Conservation (phyloP, 1,140 invertebrate genomes). For the Drosophila fuyamai region DNA sequence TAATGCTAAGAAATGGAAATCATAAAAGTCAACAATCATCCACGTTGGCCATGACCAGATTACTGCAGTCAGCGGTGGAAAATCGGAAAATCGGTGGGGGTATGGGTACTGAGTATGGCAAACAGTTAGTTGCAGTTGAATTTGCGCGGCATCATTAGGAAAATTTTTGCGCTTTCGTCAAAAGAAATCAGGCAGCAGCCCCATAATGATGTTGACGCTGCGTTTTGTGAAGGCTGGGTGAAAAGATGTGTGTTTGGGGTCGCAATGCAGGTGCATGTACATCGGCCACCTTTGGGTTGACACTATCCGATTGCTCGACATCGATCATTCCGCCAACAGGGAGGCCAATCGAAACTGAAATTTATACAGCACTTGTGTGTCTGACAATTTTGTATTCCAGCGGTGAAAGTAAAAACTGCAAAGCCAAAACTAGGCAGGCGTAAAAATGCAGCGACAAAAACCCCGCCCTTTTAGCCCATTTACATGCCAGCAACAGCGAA, state of each 20-base stretch:
- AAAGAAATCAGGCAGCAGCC: constrained; percentile 39
- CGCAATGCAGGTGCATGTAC: constrained; percentile 2
- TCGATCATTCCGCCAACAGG: constrained; percentile 2
- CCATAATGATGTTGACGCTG: constrained; percentile 69
- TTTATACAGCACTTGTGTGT: constrained; percentile 20
- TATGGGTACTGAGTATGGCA: background rate
- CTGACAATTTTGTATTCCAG: constrained; percentile 40
- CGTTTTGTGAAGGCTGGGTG: constrained; percentile 68
- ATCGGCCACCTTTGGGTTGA: background rate
- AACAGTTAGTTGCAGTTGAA: constrained; percentile 55
- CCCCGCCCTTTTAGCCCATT: constrained; percentile 58
- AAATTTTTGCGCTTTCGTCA: constrained; percentile 75
- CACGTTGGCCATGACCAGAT: constrained; percentile 67
- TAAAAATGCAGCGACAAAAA: constrained; percentile 54
- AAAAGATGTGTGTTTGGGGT: constrained; percentile 50
- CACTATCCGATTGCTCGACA: constrained; percentile 1
- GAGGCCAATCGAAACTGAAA: constrained; percentile 26
- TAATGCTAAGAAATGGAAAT: constrained; percentile 78
- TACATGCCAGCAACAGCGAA: constrained; percentile 45
- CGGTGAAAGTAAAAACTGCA: constrained; percentile 69
- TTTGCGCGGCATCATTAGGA: constrained; percentile 69
- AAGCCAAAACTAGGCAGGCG: constrained; percentile 63
- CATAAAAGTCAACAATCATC: constrained; percentile 76
- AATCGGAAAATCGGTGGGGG: constrained; percentile 23
- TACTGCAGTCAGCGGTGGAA: constrained; percentile 35